These are phyloP conservation scores for Bagarius yarrelli DNA, from an alignment of 2,113 vertebrate species.

Conservation along the genomic window DNA sequence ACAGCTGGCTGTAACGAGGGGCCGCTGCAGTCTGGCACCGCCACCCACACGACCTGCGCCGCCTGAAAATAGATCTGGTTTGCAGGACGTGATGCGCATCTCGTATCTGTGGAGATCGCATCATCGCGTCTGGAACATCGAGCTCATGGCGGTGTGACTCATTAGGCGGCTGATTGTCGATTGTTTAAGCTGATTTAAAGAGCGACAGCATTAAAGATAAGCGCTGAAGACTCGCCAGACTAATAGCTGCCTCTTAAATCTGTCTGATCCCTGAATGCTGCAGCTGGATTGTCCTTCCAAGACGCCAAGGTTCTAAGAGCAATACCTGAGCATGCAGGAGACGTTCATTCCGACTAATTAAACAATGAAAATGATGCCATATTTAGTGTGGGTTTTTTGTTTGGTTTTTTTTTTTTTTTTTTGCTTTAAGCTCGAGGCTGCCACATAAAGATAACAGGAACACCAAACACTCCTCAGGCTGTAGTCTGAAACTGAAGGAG, in stretches of 20 bases:
- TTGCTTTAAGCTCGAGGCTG: not conserved
- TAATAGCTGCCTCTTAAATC: not conserved
- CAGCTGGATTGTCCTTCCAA: not conserved
- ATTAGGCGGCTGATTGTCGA: not conserved
- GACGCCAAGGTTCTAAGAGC: not conserved
- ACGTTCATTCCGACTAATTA: not conserved
- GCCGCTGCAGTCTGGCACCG: slow-evolving; percentile 10
- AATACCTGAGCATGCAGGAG: not conserved
- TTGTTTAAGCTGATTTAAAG: not conserved
- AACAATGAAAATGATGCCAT: not conserved
- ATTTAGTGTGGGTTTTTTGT: not conserved
- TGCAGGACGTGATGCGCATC: not conserved
- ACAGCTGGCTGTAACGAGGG: slow-evolving; percentile 52
- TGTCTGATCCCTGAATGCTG: not conserved
- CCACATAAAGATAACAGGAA: not conserved
- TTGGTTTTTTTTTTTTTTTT: no score
- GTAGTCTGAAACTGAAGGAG: not conserved
- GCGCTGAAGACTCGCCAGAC: not conserved
- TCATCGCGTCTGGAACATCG: not conserved
- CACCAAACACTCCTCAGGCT: not conserved
- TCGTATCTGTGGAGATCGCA: not conserved
- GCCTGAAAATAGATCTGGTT: slow-evolving; percentile 6
- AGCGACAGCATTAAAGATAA: not conserved
- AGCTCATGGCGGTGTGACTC: not conserved
- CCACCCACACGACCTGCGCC: slow-evolving; percentile 21